A percentile compares a stretch with the other conserved stretches of the same genome.
These are phyloP conservation scores for Pipra filicauda DNA, from an alignment of 2,113 vertebrate species.

Conservation along the genomic window DNA sequence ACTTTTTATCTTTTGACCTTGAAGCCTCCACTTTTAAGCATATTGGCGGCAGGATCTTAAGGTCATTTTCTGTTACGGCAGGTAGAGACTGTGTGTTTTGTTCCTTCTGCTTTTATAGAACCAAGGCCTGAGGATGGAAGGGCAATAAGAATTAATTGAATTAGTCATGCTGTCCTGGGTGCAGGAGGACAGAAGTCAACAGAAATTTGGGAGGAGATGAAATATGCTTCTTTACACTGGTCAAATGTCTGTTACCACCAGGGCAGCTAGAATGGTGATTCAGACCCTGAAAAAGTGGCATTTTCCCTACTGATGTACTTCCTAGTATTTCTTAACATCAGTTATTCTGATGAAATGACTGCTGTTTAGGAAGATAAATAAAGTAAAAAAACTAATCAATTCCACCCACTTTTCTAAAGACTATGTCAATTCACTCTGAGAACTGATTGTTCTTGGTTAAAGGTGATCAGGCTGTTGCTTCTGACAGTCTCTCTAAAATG, in stretches of 20 bases:
- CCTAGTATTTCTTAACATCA: not conserved
- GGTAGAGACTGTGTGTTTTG: not conserved
- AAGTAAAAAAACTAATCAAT: conserved; percentile 23
- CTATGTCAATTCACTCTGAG: not conserved
- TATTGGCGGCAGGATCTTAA: not conserved
- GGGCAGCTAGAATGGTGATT: not conserved
- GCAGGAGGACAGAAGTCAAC: not conserved
- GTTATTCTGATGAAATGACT: not conserved
- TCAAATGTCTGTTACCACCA: not conserved
- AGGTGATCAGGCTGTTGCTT: not conserved
- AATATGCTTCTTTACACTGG: not conserved
- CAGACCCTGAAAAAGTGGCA: not conserved
- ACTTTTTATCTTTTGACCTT: not conserved
- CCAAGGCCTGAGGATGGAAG: not conserved
- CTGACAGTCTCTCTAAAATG: not conserved
- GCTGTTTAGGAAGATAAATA: not conserved
- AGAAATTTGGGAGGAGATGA: not conserved
- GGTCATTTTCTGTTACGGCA: not conserved
- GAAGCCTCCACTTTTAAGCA: not conserved
- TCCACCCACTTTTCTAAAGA: not conserved
- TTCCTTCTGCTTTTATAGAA: not conserved
- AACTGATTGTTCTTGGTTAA: not conserved
- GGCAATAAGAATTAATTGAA: not conserved
- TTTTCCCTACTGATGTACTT: not conserved
- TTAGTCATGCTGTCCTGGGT: not conserved